Percentiles rank a stretch among this genome's conserved stretches.
phyloP scores from a whole-genome alignment of 2,888 invertebrate genomes.

The Stenichneumon culpator region DNA sequence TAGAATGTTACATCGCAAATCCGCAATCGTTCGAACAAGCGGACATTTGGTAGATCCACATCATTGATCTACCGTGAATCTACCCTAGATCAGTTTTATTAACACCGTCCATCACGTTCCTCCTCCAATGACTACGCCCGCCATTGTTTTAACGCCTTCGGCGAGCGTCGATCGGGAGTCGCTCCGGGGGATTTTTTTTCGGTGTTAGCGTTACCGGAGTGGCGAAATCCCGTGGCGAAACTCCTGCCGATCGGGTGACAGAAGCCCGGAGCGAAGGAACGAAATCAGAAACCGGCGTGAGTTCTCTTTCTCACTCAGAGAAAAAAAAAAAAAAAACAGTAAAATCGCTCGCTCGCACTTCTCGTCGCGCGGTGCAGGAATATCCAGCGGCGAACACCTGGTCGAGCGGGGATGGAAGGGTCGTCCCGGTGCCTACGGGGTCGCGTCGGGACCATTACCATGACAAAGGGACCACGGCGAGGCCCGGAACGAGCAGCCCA shows the following conservation, averaged over 20 bases:
- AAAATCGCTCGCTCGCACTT: constrained; percentile 13
- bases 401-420: constrained; percentile 33
- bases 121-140: neutral
- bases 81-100: too few relatives aligned
- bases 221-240: constrained; percentile 68
- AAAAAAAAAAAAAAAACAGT: neutral
- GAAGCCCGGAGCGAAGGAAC: constrained; percentile 70
- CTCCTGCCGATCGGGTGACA: constrained; percentile 81
- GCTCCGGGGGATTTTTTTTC: constrained; percentile 57
- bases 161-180: constrained; percentile 10
- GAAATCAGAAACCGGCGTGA: constrained; percentile 58
- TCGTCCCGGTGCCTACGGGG: constrained; percentile 30
- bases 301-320: neutral
- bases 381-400: constrained; percentile 55
- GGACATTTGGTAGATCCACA: too few relatives aligned
- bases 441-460: constrained; percentile 77
- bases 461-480: constrained; percentile 80
- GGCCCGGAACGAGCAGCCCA: constrained; percentile 78
- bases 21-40: too few relatives aligned
- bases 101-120: neutral
- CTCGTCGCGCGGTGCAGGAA: neutral
- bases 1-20: too few relatives aligned
- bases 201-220: constrained; percentile 11
- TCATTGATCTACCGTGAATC: too few relatives aligned
- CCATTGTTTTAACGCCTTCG: constrained; percentile 26